Base-by-base conservation (phyloP, 2,113 vertebrate genomes). In the Cheilinus undulatus region DNA sequence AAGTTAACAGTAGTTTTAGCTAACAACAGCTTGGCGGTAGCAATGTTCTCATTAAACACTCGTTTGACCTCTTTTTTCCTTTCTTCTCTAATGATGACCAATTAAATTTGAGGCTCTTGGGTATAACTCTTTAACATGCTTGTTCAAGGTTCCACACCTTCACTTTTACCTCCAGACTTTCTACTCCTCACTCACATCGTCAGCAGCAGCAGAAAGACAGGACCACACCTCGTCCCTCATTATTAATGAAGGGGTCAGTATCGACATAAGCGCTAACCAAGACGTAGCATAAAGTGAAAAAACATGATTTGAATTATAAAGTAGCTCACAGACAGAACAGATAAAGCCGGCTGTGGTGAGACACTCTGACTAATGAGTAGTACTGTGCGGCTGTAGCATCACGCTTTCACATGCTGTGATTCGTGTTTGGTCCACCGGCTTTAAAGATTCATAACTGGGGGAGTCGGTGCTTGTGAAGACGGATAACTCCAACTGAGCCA, bases 401-500 rank as follows among this genome's bases (percentile, higher is more conserved):
- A 30, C 28, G 2, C 27, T 48, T 78, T 66, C 26, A 26, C 53
- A 70, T 58, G 62, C 66, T 63, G 69, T 52, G 73, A 53, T 52
- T 1, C 40, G 52, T 22, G 24, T 82, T 73, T 48, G 61, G 60
- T 71, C 74, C 58, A 26, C 20, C 49, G 53, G 69, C 66, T 43
- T 65, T 52, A 65, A 68, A 75, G 49, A 73, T 26, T 8, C 11
- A 70, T 72, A 82, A 73, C 79, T 86, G 63, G 73, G 17, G 30
- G 54, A 80, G 56, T 51, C 28, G 65, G 51, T 67, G 73, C 50
- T 74, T 32, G 28, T 69, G 23, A 62, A 49, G 20, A 54, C 49
- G 63, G 69, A 26, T n/a, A 36, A 50, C 52, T 64, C 59, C 30
- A 53, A 48, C 48, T 26, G 72, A 70, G 72, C 19, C 2, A 3